Evolutionary conservation across 2,113 vertebrate species (phyloP).

Genomic region (Vicugna pacos): DNA sequence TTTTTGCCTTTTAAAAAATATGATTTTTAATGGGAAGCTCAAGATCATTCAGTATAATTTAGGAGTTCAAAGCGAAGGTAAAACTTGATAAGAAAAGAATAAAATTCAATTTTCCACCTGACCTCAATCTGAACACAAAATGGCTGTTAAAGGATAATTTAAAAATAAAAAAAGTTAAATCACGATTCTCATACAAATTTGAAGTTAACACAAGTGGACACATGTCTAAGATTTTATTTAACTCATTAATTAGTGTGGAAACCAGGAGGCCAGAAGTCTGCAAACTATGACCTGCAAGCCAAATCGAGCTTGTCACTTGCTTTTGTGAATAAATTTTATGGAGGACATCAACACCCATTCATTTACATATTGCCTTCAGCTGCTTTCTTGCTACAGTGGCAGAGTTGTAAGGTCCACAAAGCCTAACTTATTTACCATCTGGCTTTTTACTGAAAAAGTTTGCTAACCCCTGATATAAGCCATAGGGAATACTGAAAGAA

Average conservation of each 20-base stretch:
- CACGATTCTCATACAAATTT: conserved; percentile 47
- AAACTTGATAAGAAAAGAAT: conserved; percentile 66
- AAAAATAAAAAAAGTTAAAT: conserved; percentile 24
- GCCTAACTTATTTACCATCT: background rate
- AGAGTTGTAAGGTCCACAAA: background rate
- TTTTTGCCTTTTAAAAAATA: background rate
- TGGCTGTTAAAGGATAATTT: background rate
- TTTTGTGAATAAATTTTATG: conserved; percentile 42
- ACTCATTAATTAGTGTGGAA: conserved; percentile 40
- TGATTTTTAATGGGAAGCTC: conserved; percentile 42
- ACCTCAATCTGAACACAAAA: conserved; percentile 69
- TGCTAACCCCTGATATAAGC: background rate
- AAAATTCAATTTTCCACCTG: conserved; percentile 76
- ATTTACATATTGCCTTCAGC: background rate
- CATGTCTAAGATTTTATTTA: conserved; percentile 31
- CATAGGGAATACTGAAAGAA: background rate
- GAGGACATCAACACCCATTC: background rate
- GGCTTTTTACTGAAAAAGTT: background rate
- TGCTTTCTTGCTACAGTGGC: background rate
- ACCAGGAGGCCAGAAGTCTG: background rate
- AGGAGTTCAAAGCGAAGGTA: conserved; percentile 69
- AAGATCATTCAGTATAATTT: conserved; percentile 53
- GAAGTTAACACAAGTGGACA: conserved; percentile 18
- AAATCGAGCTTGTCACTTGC: conserved; percentile 24
- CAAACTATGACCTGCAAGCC: background rate